Conservation (phyloP, 2,888 invertebrate species). For the Subacronicta megacephala region DNA sequence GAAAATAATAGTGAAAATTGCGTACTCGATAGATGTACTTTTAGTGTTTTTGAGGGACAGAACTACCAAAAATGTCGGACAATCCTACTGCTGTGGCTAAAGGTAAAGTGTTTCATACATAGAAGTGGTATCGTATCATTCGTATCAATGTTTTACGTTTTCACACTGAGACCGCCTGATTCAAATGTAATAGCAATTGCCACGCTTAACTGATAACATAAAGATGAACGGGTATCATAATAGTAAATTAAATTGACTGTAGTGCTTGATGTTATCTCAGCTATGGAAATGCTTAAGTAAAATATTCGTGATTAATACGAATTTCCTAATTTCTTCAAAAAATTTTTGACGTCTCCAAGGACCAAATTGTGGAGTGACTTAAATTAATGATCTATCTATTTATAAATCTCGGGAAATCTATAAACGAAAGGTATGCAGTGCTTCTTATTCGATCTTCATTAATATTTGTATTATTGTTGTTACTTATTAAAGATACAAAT, state of each 20-base stretch:
- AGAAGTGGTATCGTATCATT: conserved; percentile 9
- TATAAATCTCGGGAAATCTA: too few species aligned
- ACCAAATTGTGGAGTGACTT: too few species aligned
- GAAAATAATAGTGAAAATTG: conserved; percentile 44
- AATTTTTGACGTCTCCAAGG: too few species aligned
- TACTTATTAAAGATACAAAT: too few species aligned
- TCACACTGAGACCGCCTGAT: conserved; percentile 16
- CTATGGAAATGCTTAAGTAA: conserved; percentile 27
- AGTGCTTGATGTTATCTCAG: conserved; percentile 8
- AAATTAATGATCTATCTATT: too few species aligned
- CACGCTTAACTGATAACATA: conserved; percentile 4
- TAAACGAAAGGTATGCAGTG: too few species aligned
- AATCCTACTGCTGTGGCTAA: conserved; percentile 74
- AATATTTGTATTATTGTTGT: too few species aligned
- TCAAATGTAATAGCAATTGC: conserved; percentile 7
- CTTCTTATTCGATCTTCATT: too few species aligned
- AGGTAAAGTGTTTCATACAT: conserved; percentile 66
- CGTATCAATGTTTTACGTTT: conserved; percentile 20
- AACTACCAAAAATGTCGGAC: conserved; percentile 69
- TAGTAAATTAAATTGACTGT: not conserved
- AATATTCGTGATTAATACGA: too few species aligned
- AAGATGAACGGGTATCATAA: not conserved
- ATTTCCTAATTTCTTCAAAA: too few species aligned
- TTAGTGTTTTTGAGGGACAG: conserved; percentile 49
- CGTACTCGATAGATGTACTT: conserved; percentile 47